Base-by-base conservation (phyloP, 2,113 vertebrate genomes). In the Bubo bubo region DNA sequence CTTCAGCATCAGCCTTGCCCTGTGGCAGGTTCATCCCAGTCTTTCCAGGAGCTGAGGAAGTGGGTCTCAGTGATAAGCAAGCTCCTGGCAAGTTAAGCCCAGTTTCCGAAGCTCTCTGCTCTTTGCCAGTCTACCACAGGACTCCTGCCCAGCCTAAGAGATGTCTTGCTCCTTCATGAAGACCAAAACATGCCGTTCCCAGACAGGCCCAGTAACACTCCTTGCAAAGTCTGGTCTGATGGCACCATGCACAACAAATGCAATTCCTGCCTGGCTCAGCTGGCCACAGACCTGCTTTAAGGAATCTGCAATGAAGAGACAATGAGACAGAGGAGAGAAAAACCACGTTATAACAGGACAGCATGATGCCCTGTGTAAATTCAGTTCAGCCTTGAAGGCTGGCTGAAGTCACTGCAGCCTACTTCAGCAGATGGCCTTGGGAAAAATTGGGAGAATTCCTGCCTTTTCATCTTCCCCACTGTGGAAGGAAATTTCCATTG, bases 301-400 rank as follows among this genome's bases (percentile, higher is more conserved):
- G 72, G 52, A 59, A 77, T 4, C 45, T 2, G 4, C 11, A 56
- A 39, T 6, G 7, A 87, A 58, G 32, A 71, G 11, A 37, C 24
- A 53, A 43, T 6, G 24, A 66, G 50, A 39, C 2, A 49, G 32
- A 14, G 7, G 14, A 21, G 14, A n/a, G 19, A 43, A 58, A 30
- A 43, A 26, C 0, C 7, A 22, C 1, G 0, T 58, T 58, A 18
- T 18, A 17, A n/a, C 10, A 32, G 13, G 27, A n/a, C 43, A 52
- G 13, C 45, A 73, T 1, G 1, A 60, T 22, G 39, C 11, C 37
- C 37, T 22, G 14, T 26, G 9, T 47, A 55, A 41, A 72, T 37
- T 66, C 23, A 45, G 24, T 47, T 47, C n/a, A n/a, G 64, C 20
- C 16, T 22, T 37, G 16, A 64, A 71, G 71, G 13, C 49, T 70